Conservation (phyloP, 1,140 invertebrate species). For the Tribolium castaneum region DNA sequence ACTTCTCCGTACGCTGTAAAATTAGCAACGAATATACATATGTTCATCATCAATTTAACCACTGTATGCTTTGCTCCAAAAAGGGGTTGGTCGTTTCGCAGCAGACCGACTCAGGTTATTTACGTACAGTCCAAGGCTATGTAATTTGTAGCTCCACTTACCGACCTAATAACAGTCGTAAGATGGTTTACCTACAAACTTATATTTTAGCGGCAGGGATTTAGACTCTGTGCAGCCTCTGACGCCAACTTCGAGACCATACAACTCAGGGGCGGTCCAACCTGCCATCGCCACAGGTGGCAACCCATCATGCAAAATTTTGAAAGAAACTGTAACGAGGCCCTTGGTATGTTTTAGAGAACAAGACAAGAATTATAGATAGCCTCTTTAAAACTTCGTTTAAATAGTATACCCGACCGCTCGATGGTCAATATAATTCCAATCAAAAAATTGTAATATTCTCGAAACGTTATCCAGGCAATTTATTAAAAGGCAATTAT, state of each 20-base stretch:
- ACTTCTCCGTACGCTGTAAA: background rate
- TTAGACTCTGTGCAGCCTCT: constrained; percentile 9
- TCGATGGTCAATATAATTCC: constrained; percentile 2
- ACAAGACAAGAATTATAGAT: too few species aligned
- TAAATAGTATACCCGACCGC: background rate
- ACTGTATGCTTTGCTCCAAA: background rate
- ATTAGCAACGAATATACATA: constrained; percentile 6
- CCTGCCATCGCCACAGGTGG: background rate
- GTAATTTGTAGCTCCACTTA: constrained; percentile 42
- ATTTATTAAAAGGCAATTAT: constrained; percentile 38
- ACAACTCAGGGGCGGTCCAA: background rate
- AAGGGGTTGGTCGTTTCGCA: constrained; percentile 16
- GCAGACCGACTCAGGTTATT: constrained; percentile 4
- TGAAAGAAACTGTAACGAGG: background rate
- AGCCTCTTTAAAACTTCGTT: too few species aligned
- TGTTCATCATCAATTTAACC: constrained; percentile 10
- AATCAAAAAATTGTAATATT: constrained; percentile 22
- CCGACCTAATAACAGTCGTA: constrained; percentile 41
- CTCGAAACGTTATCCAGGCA: background rate
- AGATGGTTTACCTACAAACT: constrained; percentile 43
- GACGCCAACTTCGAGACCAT: constrained; percentile 20
- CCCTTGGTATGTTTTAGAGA: too few species aligned
- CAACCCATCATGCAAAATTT: background rate
- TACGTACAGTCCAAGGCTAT: constrained; percentile 37
- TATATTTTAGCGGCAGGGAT: constrained; percentile 34